These are phyloP conservation scores for Nephrotoma appendiculata DNA, from an alignment of 2,888 invertebrate genomes.

Conservation along the genomic window DNA sequence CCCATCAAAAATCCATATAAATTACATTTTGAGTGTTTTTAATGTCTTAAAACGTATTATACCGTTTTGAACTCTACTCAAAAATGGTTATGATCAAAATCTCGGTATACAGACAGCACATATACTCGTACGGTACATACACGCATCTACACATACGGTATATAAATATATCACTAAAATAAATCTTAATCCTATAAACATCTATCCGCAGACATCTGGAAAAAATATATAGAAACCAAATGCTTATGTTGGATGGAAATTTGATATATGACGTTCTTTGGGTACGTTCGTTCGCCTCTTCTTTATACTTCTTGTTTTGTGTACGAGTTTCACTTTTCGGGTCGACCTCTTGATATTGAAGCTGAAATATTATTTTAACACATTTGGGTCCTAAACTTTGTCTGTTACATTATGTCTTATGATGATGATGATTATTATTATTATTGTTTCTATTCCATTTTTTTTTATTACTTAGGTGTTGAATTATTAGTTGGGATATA, in stretches of 20 bases:
- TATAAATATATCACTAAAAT: background rate
- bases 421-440: background rate
- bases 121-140: background rate
- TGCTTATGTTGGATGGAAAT: background rate
- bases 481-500: background rate
- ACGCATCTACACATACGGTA: background rate
- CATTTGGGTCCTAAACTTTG: background rate
- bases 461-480: background rate
- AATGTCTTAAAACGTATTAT: background rate
- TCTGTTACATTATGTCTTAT: background rate
- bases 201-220: background rate
- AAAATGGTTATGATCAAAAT: background rate
- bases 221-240: background rate
- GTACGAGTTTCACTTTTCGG: background rate
- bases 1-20: background rate
- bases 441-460: background rate
- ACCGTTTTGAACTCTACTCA: background rate
- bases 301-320: background rate
- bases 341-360: background rate
- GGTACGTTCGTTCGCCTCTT: background rate
- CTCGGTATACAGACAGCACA: background rate
- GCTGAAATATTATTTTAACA: background rate
- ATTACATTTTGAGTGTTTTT: background rate
- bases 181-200: background rate
- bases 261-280: background rate